These are phyloP conservation scores for Dendrocincla fuliginosa DNA, from an alignment of 2,797 vertebrate genomes.

Conservation along the genomic window DNA sequence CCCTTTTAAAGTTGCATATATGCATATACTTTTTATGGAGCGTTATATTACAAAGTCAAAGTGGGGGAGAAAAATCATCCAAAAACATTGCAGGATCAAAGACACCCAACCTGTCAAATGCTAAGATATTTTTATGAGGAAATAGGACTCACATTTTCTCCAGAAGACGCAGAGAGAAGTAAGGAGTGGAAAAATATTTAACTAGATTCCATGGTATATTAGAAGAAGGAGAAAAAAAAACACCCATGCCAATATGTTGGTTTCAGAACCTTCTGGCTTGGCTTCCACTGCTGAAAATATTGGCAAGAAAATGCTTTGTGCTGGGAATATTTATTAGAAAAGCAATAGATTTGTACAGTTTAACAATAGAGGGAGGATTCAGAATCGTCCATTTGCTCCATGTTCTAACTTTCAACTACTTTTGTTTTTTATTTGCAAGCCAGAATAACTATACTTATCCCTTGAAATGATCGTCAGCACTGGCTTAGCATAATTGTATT, in stretches of 20 bases:
- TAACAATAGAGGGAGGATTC: constrained; percentile 58
- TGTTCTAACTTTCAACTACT: constrained; percentile 57
- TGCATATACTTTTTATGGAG: constrained; percentile 68
- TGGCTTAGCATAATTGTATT: constrained; percentile 6
- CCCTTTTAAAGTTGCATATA: constrained; percentile 74
- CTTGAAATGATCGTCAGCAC: constrained; percentile 25
- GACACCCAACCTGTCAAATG: constrained; percentile 72
- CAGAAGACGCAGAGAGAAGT: constrained; percentile 69
- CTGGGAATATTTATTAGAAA: constrained; percentile 55
- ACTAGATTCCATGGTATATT: constrained; percentile 71
- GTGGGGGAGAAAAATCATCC: constrained; percentile 59
- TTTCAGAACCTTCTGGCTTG: constrained; percentile 68
- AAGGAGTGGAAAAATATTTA: constrained; percentile 74
- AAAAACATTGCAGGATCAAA: constrained; percentile 71
- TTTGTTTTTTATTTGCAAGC: constrained; percentile 37
- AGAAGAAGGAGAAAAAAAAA: constrained; percentile 13
- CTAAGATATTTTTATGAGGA: constrained; percentile 74
- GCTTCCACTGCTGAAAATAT: constrained; percentile 54
- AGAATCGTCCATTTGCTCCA: neutral
- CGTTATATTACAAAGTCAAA: constrained; percentile 74
- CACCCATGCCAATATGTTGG: constrained; percentile 61
- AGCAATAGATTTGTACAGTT: constrained; percentile 52
- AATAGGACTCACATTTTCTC: constrained; percentile 75
- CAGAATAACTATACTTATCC: constrained; percentile 47
- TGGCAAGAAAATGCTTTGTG: constrained; percentile 39